Conservation (phyloP, 2,888 invertebrate genomes). For the Actias luna region DNA sequence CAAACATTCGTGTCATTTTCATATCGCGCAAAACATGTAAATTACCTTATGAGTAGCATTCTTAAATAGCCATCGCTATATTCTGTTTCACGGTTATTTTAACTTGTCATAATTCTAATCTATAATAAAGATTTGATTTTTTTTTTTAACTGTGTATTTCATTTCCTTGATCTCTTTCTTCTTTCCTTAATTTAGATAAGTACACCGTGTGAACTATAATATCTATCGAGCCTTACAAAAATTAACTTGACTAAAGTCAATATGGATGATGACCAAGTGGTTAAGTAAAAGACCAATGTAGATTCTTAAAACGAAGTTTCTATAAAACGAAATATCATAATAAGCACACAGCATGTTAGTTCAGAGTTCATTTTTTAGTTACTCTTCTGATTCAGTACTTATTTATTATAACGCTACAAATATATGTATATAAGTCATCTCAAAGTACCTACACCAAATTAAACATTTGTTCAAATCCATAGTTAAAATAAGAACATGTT, state of each 20-base stretch:
- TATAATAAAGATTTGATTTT: neutral
- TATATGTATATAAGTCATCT: no score
- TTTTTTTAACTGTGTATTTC: no score
- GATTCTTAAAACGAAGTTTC: neutral
- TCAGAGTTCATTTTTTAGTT: no score
- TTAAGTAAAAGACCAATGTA: neutral
- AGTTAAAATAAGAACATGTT: neutral
- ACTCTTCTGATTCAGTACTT: no score
- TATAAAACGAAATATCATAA: neutral
- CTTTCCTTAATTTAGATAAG: no score
- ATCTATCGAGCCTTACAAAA: no score
- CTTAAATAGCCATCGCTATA: neutral
- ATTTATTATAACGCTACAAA: no score
- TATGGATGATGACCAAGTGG: neutral
- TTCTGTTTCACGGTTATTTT: neutral
- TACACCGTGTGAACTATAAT: no score
- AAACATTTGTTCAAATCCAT: neutral
- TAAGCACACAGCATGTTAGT: neutral
- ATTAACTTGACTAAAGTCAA: no score
- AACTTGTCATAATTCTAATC: neutral
- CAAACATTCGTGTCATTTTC: slow-evolving; percentile 37
- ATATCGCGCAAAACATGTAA: slow-evolving; percentile 17
- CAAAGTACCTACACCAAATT: no score
- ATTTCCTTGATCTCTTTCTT: no score
- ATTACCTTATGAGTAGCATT: slow-evolving; percentile 9